These are phyloP conservation scores for Mirza zaza DNA, from an alignment of 2,113 vertebrate species.

Conservation along the genomic window DNA sequence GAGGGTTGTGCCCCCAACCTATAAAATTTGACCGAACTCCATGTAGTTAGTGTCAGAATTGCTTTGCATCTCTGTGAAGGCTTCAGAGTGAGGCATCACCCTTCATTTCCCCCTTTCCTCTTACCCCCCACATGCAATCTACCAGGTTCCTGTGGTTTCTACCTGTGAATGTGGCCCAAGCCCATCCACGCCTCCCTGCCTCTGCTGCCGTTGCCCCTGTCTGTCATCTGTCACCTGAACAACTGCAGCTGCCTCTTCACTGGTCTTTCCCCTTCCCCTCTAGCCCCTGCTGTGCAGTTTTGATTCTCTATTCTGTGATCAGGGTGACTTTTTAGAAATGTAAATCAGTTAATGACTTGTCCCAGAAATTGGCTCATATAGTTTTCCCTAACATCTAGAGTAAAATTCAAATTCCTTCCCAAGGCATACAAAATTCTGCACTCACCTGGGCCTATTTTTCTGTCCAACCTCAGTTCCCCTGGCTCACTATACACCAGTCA, in stretches of 20 bases:
- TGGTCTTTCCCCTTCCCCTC: background rate
- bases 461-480: background rate
- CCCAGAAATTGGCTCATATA: background rate
- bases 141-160: background rate
- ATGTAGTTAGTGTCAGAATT: background rate
- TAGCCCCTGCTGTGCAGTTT: background rate
- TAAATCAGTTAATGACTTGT: background rate
- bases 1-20: too few species aligned
- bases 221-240: background rate
- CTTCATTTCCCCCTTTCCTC: background rate
- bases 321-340: background rate
- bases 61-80: background rate
- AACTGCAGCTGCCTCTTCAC: too few species aligned
- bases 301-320: background rate
- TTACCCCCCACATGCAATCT: background rate
- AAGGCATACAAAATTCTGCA: background rate
- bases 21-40: background rate
- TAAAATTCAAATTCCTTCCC: background rate
- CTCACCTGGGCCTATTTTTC: background rate
- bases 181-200: background rate
- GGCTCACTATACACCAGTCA: background rate
- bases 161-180: background rate
- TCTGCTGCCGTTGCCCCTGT: too few species aligned
- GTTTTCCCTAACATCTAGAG: background rate
- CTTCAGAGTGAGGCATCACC: background rate